Conservation (phyloP, 2,113 vertebrate genomes). For the Rhinolophus sinicus region DNA sequence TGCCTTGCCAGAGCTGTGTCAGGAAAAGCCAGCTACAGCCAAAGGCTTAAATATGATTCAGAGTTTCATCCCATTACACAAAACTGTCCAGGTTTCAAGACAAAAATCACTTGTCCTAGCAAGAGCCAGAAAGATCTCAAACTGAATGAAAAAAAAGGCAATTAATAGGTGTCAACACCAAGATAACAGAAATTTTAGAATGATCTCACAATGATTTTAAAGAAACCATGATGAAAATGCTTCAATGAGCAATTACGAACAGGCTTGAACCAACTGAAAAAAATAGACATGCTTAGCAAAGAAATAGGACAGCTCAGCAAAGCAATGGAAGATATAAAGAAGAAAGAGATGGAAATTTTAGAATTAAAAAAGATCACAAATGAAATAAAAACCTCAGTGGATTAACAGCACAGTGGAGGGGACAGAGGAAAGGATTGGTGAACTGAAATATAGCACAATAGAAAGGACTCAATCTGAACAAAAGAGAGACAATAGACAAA, state of each 20-base stretch:
- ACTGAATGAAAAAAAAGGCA: background rate
- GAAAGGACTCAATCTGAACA: background rate
- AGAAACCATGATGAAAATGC: background rate
- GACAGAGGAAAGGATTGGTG: background rate
- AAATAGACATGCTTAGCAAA: background rate
- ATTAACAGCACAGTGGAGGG: background rate
- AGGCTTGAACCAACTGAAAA: background rate
- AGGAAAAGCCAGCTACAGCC: background rate
- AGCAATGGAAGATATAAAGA: background rate
- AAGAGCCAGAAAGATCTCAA: background rate
- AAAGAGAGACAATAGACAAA: background rate
- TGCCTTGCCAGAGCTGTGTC: background rate
- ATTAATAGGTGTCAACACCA: background rate
- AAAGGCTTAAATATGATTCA: background rate
- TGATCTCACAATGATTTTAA: background rate
- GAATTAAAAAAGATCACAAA: background rate
- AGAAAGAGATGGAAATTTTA: background rate
- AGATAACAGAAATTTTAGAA: background rate
- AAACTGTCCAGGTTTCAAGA: background rate
- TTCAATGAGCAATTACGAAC: background rate
- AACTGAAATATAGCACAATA: background rate
- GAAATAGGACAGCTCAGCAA: background rate
- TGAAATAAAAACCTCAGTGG: background rate
- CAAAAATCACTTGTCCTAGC: background rate
- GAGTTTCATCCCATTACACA: background rate